Evolutionary conservation across 1,140 invertebrate species (phyloP).

Genomic region (Odontomachus brunneus): DNA sequence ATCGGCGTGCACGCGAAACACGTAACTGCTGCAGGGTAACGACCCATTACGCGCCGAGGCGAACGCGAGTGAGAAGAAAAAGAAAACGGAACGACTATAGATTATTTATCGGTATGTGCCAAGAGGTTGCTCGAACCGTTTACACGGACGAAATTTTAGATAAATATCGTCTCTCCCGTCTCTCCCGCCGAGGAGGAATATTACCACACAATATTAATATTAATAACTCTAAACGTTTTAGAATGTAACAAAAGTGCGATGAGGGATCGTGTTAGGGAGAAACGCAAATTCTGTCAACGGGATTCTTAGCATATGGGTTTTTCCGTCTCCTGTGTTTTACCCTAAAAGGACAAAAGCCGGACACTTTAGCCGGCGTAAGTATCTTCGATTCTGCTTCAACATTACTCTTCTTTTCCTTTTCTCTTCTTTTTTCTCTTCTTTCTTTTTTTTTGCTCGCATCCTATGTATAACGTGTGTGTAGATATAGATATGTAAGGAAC

Average conservation of each 20-base stretch:
- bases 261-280: conserved; percentile 55
- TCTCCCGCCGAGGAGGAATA: conserved; percentile 77
- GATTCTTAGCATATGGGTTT: conserved; percentile 77
- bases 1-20: conserved; percentile 27
- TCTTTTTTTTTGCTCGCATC: conserved; percentile 82
- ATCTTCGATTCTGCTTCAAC: conserved; percentile 41
- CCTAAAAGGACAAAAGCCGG: not conserved
- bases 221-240: conserved; percentile 71
- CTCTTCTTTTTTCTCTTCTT: too few relatives aligned
- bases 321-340: conserved; percentile 77
- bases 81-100: conserved; percentile 57
- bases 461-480: conserved; percentile 75
- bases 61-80: conserved; percentile 42
- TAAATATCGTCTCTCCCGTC: conserved; percentile 75
- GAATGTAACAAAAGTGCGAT: conserved; percentile 39
- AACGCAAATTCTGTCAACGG: conserved; percentile 62
- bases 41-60: conserved; percentile 36
- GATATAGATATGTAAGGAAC: conserved; percentile 69
- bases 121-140: conserved; percentile 82
- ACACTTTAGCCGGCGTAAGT: conserved; percentile 27
- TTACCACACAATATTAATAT: conserved; percentile 70
- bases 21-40: conserved; percentile 52
- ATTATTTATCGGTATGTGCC: conserved; percentile 83
- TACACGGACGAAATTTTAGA: conserved; percentile 75
- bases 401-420: not conserved